Conservation (phyloP, 2,888 invertebrate genomes). For the Myopa tessellatipennis region DNA sequence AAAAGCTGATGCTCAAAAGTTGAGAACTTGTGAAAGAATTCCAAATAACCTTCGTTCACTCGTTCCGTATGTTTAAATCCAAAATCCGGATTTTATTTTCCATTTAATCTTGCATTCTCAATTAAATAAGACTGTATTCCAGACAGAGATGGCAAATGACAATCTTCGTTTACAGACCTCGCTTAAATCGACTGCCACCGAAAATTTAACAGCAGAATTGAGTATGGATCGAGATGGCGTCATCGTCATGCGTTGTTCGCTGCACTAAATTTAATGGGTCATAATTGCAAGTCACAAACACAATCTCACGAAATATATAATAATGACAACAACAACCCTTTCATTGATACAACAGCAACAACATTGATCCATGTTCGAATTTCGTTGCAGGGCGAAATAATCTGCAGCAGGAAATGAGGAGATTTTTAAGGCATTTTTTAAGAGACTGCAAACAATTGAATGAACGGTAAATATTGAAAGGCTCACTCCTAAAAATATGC, state of each 20-base stretch:
- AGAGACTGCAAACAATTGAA: slow-evolving; percentile 24
- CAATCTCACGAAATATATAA: slow-evolving; percentile 15
- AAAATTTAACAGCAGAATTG: too few species aligned
- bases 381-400: background rate
- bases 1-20: too few species aligned
- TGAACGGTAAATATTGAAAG: slow-evolving; percentile 26
- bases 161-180: too few species aligned
- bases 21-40: too few species aligned
- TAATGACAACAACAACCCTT: background rate
- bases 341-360: slow-evolving; percentile 7
- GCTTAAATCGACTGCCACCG: too few species aligned
- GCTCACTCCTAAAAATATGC: slow-evolving; percentile 25
- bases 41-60: too few species aligned
- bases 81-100: too few species aligned
- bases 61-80: too few species aligned
- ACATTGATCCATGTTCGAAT: background rate
- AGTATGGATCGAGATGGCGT: background rate
- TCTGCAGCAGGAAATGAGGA: background rate
- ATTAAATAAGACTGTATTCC: too few species aligned
- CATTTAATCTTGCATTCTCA: too few species aligned
- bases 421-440: slow-evolving; percentile 17
- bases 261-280: slow-evolving; percentile 17
- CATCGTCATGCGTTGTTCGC: slow-evolving; percentile 9
- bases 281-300: slow-evolving; percentile 2
- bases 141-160: too few species aligned